A percentile compares a stretch with the other conserved stretches of the same genome.
Evolutionary conservation across 2,888 invertebrate genomes (phyloP).

Genomic region (Ptycholaimellus sp.): DNA sequence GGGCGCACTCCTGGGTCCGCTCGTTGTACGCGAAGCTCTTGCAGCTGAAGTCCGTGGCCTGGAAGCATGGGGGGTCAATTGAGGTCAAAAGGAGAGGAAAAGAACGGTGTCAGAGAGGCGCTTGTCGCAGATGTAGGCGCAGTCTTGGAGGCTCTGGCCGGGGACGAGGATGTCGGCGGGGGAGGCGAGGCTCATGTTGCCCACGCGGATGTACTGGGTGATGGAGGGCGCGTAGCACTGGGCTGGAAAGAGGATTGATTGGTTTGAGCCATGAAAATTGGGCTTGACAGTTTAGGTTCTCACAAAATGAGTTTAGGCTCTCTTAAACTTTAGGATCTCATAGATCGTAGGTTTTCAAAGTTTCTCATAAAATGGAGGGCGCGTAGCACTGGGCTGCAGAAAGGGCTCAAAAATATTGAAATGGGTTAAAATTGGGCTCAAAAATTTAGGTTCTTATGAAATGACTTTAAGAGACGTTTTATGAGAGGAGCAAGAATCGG

Average conservation of each 20-base stretch:
- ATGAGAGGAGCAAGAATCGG: no score
- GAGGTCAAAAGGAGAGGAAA: not conserved
- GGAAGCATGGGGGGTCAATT: not conserved
- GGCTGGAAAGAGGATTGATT: conserved; percentile 14
- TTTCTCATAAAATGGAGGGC: no score
- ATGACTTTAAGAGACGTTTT: not conserved
- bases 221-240: conserved; percentile 24
- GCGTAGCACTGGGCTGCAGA: conserved; percentile 23
- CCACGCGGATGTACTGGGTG: conserved; percentile 23
- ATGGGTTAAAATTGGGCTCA: no score
- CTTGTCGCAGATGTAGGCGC: conserved; percentile 21
- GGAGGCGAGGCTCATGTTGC: conserved; percentile 16
- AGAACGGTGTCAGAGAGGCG: conserved; percentile 16
- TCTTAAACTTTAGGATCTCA: not conserved
- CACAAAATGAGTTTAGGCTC: not conserved
- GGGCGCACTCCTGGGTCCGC: conserved; percentile 16
- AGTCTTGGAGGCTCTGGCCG: conserved; percentile 17
- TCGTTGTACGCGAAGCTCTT: conserved; percentile 25
- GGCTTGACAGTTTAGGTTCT: no score
- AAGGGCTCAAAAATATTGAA: no score
- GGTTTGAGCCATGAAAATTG: no score
- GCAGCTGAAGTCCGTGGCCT: conserved; percentile 24
- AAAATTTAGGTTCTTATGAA: no score
- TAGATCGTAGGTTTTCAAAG: no score
- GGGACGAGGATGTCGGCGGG: conserved; percentile 18